Percentiles rank a stretch among this genome's conserved stretches.
Conservation (phyloP, 1,140 invertebrate genomes). For the Meloidogyne floridensis region DNA sequence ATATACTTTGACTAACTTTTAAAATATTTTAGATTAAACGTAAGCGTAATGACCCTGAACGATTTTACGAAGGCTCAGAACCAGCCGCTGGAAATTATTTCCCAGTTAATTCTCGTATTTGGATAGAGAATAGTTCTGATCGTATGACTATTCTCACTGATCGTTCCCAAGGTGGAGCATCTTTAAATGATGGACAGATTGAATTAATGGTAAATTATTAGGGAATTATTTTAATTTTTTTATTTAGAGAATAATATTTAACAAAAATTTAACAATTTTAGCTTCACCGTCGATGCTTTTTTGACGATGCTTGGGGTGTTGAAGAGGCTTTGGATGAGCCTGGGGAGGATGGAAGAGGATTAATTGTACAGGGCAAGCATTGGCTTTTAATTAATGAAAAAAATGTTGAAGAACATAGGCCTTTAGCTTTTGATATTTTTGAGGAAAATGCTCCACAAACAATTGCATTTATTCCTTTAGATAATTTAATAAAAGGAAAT, state of each 20-base stretch:
- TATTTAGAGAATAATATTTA: background rate
- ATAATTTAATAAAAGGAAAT: slow-evolving; percentile 17
- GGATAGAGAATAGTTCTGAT: slow-evolving; percentile 70
- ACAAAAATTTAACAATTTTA: slow-evolving; percentile 36
- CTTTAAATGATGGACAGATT: slow-evolving; percentile 73
- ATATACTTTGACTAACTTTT: background rate
- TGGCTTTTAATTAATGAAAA: slow-evolving; percentile 40
- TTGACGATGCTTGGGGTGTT: slow-evolving; percentile 87
- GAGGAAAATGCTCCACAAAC: slow-evolving; percentile 45
- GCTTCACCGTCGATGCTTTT: slow-evolving; percentile 81
- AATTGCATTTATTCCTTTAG: slow-evolving; percentile 50
- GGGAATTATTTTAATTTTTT: too few relatives aligned
- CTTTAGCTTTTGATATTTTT: slow-evolving; percentile 53
- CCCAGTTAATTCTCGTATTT: slow-evolving; percentile 72
- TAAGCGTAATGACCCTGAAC: slow-evolving; percentile 74
- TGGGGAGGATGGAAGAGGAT: slow-evolving; percentile 70
- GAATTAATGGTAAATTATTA: slow-evolving; percentile 70
- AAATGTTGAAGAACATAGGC: slow-evolving; percentile 21
- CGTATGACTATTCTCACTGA: slow-evolving; percentile 79
- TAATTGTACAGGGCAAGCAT: slow-evolving; percentile 79
- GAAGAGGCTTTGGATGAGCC: slow-evolving; percentile 87
- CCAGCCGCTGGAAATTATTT: slow-evolving; percentile 72
- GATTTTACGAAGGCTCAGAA: slow-evolving; percentile 73
- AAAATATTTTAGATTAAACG: slow-evolving; percentile 31
- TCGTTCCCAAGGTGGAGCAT: slow-evolving; percentile 82